Percentiles rank a stretch among this genome's conserved stretches.
These are phyloP conservation scores for Carassius gibelio DNA, from an alignment of 2,113 vertebrate genomes.

Conservation along the genomic window DNA sequence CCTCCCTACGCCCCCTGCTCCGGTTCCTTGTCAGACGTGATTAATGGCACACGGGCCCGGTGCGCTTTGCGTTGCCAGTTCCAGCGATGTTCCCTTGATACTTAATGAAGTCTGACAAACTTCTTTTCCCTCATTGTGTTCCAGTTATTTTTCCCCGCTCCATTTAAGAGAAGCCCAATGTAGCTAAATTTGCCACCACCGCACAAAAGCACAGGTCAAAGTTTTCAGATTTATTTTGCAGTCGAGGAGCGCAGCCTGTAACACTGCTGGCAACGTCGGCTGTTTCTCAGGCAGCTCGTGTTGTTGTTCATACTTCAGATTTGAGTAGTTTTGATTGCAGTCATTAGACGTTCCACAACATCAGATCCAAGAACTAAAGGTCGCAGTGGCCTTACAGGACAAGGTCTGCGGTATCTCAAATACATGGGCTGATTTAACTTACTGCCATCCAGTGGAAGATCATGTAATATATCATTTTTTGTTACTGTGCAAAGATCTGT, in stretches of 20 bases:
- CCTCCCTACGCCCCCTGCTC: slow-evolving; percentile 67
- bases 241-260: slow-evolving; percentile 23
- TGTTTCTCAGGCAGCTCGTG: slow-evolving; percentile 25
- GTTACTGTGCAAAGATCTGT: neutral
- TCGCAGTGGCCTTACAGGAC: neutral
- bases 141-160: slow-evolving; percentile 44
- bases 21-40: slow-evolving; percentile 82
- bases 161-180: slow-evolving; percentile 54
- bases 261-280: slow-evolving; percentile 1
- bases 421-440: neutral
- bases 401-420: slow-evolving; percentile 8
- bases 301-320: slow-evolving; percentile 26
- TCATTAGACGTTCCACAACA: slow-evolving; percentile 22
- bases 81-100: slow-evolving; percentile 83
- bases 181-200: slow-evolving; percentile 53
- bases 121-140: slow-evolving; percentile 78
- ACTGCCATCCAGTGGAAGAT: slow-evolving; percentile 24
- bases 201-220: slow-evolving; percentile 49
- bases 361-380: slow-evolving; percentile 4
- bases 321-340: slow-evolving; percentile 16
- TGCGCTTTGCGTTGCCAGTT: slow-evolving; percentile 78
- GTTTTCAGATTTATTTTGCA: slow-evolving; percentile 46
- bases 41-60: slow-evolving; percentile 79
- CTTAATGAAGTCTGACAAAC: slow-evolving; percentile 85
- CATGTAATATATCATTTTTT: neutral